Evolutionary conservation across 2,888 invertebrate genomes (phyloP), one percentile per base, ranked within the genome.

Genomic region (Erebia aethiops): DNA sequence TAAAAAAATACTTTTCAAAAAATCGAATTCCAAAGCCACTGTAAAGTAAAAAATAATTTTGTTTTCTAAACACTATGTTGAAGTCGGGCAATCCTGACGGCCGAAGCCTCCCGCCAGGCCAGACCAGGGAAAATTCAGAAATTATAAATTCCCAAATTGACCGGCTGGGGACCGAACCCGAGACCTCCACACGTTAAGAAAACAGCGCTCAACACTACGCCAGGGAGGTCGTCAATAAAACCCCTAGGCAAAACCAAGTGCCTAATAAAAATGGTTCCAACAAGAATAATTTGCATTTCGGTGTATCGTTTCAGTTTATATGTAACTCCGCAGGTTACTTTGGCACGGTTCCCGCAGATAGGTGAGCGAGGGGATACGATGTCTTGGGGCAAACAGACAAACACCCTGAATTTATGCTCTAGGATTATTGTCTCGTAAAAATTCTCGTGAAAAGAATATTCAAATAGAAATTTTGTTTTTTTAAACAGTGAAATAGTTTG

Each of bases 331-430:
- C 87, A 87, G 87, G 87, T 87, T 86, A 82, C 84, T 85, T 87
- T 88, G 88, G 88, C 88, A 84, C 75, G 46, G 81, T 80, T 84
- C 86, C 84, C 67, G 77, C 77, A 80, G 85, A 84, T 86, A 87
- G 86, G 86, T 87, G 84, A 11, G 13, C 46, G 67, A 81, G 75
- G 70, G 69, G 67, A 77, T 67, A 71, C 75, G 70, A 69, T 75
- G 75, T 77, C 76, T 73, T 72, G 75, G 74, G 74, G 64, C 78
- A 83, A 85, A 85, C 81, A 84, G 83, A 85, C 81, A 82, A 83
- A 81, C 81, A 80, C 81, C 80, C 74, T 72, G 81, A 77, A 81
- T 84, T 80, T 80, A 83, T 82, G 68, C 72, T 70, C 72, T 69
- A 46, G 77, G 71, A 77, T 77, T 77, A 77, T 77, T 75, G 74